These are phyloP conservation scores for Chiridota heheva DNA, from an alignment of 35 echinoderm and acorn worm genomes.

Conservation along the genomic window DNA sequence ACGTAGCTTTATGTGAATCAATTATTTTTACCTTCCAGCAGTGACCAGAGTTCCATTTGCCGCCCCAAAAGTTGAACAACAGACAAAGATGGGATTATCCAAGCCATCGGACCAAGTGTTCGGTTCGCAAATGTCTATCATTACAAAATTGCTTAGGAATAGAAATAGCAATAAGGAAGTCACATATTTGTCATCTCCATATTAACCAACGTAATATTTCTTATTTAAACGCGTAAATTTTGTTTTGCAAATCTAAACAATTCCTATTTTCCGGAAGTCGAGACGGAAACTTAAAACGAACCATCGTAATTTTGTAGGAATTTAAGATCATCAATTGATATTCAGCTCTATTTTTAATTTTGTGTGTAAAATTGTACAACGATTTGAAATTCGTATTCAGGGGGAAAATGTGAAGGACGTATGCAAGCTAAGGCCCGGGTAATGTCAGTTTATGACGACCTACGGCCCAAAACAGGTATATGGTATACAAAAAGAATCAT, in stretches of 20 bases:
- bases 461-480: neutral
- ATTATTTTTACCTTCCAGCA: constrained; percentile 62
- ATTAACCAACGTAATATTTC: neutral
- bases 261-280: neutral
- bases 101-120: constrained; percentile 83
- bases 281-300: neutral
- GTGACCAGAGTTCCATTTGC: constrained; percentile 82
- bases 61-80: constrained; percentile 89
- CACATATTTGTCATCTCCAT: neutral
- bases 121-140: constrained; percentile 85
- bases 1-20: neutral
- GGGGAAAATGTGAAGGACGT: neutral
- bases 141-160: neutral
- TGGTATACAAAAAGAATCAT: neutral
- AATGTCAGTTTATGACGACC: neutral
- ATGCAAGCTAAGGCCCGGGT: neutral
- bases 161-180: neutral
- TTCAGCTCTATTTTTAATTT: neutral
- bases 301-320: neutral
- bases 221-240: neutral
- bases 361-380: neutral
- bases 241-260: neutral
- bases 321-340: neutral
- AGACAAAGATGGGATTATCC: constrained; percentile 91
- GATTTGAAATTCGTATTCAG: neutral